Base-by-base conservation (phyloP, 2,888 invertebrate genomes). In the Ametastegia equiseti region DNA sequence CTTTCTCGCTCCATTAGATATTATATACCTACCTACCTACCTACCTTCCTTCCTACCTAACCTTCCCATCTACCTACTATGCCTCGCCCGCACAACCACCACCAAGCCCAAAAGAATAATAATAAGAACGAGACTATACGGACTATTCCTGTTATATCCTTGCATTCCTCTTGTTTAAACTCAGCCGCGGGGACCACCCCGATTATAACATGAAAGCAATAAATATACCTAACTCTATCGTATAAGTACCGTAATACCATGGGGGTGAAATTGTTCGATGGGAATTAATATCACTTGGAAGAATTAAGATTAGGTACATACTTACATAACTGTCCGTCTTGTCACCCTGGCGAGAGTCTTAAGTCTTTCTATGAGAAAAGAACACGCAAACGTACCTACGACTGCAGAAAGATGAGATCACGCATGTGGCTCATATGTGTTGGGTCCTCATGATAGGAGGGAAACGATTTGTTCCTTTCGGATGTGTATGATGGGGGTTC, bases 141-240 rank as follows among this genome's bases (percentile, higher is more conserved):
- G 88, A 90, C 90, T 89, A 90, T 91, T 90, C 89, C 89, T 91
- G 90, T 91, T 89, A 88, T 60, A 30, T 6, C 86, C 88, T 89
- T 89, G 89, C 91, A 91, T 91, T 91, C 91, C 90, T 88, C 91
- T 88, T 87, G 88, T 88, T 87, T 86, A 88, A 90, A 89, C 88
- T 89, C 86, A 90, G 86, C 83, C n/a, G n/a, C n/a, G n/a, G n/a
- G 91, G 91, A 91, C 91, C 91, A 91, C 91, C 91, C 91, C 87
- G 91, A 60, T 78, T 54, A 54, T 75, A 50, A 23, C 23, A 78
- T n/a, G 30, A 13, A 42, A 15, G 45, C 39, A 75, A 27, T 45
- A 47, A 71, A 45, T 45, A 71, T 45, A 71, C 42, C 15, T 30
- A 39, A 39, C n/a, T 67, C 36, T 67, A 42, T 23, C 39, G n/a